A percentile compares a stretch with the other conserved stretches of the same genome.
Evolutionary conservation across 2,797 vertebrate genomes (phyloP).

Genomic region (Peromyscus attwateri): DNA sequence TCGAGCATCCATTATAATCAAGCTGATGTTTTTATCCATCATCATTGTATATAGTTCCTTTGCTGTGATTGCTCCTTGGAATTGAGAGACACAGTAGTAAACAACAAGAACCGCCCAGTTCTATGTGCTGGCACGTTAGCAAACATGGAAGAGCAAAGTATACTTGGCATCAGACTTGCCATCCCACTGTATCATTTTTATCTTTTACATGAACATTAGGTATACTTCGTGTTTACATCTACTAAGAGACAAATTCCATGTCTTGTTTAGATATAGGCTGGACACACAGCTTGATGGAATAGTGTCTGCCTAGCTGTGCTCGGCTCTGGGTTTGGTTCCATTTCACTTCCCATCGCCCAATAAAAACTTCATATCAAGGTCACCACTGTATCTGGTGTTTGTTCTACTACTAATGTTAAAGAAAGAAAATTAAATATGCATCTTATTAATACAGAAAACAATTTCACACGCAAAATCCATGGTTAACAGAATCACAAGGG

Average conservation of each 20-base stretch:
- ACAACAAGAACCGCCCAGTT: constrained; percentile 41
- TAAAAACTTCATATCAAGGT: constrained; percentile 49
- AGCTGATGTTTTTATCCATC: constrained; percentile 91
- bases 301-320: background rate
- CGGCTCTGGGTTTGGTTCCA: background rate
- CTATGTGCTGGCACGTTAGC: background rate
- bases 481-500: background rate
- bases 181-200: background rate
- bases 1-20: constrained; percentile 97
- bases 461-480: background rate
- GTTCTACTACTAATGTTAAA: constrained; percentile 31
- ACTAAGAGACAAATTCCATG: constrained; percentile 37
- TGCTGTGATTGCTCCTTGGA: constrained; percentile 92
- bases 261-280: background rate
- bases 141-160: constrained; percentile 10
- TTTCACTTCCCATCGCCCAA: background rate
- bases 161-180: background rate
- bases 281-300: background rate
- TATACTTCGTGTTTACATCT: constrained; percentile 19
- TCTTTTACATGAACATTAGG: constrained; percentile 46
- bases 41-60: constrained; percentile 96
- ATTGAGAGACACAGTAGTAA: constrained; percentile 70
- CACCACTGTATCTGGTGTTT: constrained; percentile 12
- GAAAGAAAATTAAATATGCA: constrained; percentile 51
- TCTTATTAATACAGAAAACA: constrained; percentile 53